Percentiles rank a stretch among this genome's conserved stretches.
Evolutionary conservation across 2,113 vertebrate species (phyloP).

Genomic region (Alethe castanea): DNA sequence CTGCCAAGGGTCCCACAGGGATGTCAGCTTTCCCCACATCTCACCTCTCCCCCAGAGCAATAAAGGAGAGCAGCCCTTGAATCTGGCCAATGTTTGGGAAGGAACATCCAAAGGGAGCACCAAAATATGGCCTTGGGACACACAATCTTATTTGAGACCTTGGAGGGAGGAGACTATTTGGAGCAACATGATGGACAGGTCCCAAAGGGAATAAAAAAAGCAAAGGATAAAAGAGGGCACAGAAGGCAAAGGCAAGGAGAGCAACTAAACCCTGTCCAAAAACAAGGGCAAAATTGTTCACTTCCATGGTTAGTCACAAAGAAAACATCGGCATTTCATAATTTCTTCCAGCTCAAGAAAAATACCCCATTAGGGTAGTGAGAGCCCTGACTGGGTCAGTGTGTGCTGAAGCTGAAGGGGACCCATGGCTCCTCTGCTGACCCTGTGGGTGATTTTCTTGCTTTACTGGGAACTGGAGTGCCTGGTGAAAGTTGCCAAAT

Average conservation of each 20-base stretch:
- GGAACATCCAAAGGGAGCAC: background rate
- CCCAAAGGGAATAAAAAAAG: background rate
- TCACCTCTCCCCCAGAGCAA: background rate
- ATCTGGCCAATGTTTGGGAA: background rate
- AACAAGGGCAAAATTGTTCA: constrained; percentile 46
- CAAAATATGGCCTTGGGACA: background rate
- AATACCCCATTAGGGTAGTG: background rate
- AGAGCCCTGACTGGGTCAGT: background rate
- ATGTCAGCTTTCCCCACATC: background rate
- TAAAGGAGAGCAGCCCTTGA: background rate
- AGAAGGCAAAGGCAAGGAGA: background rate
- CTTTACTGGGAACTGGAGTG: background rate
- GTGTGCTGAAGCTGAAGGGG: fast-evolving
- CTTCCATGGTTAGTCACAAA: constrained; percentile 44
- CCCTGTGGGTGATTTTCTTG: background rate
- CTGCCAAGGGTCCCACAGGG: background rate
- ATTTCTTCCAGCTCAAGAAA: constrained; percentile 42
- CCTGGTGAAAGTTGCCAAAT: background rate
- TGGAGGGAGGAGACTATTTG: background rate
- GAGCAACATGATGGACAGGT: background rate
- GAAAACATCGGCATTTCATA: constrained; percentile 52
- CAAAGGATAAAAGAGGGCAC: background rate
- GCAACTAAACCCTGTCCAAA: background rate
- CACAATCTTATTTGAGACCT: background rate
- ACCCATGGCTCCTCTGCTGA: background rate